Percentiles rank a stretch among this genome's conserved stretches.
These are phyloP conservation scores for Caranx melampygus DNA, from an alignment of 2,113 vertebrate genomes.

Conservation along the genomic window DNA sequence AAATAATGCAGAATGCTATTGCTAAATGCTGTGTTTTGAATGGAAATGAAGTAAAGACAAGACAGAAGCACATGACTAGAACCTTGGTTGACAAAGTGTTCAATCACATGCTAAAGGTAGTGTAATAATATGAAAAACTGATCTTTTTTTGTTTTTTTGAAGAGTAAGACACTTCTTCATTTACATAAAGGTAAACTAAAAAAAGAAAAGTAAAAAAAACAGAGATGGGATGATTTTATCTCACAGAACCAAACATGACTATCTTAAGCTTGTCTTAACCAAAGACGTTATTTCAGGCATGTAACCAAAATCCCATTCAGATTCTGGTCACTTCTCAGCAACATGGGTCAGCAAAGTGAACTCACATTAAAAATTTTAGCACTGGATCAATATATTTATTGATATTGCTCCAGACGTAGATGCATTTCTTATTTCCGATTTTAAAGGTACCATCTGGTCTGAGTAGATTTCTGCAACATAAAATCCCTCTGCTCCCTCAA, in stretches of 20 bases:
- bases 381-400: conserved; percentile 12
- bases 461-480: not conserved
- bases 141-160: not conserved
- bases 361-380: conserved; percentile 22
- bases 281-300: conserved; percentile 53
- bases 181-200: not conserved
- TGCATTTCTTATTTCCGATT: conserved; percentile 12
- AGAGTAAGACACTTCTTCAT: not conserved
- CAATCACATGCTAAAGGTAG: not conserved
- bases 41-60: not conserved
- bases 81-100: not conserved
- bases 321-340: conserved; percentile 40
- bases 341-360: conserved; percentile 35
- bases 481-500: conserved; percentile 6
- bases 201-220: conserved; percentile 8
- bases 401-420: conserved; percentile 29
- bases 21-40: not conserved
- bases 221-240: conserved; percentile 43
- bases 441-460: conserved; percentile 61
- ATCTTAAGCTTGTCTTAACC: conserved; percentile 50
- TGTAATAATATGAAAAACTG: not conserved
- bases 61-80: not conserved
- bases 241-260: conserved; percentile 63
- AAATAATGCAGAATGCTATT: not conserved
- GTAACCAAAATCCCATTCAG: conserved; percentile 48